These are phyloP conservation scores for Chloroclystis v-ata DNA, from an alignment of 2,888 invertebrate genomes.

Conservation along the genomic window DNA sequence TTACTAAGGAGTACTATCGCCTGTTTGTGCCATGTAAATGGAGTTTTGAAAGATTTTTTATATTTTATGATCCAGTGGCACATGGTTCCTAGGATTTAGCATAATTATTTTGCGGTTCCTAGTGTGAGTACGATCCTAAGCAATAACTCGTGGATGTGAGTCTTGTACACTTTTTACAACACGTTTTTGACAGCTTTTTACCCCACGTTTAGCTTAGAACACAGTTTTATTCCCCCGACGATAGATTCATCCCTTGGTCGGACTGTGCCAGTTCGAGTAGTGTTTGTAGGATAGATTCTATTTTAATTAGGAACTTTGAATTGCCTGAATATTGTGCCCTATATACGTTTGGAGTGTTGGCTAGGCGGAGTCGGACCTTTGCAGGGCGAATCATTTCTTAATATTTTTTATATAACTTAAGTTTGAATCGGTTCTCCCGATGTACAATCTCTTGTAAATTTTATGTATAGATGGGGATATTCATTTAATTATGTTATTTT, in stretches of 20 bases:
- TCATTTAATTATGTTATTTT: conserved; percentile 77
- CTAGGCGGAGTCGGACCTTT: conserved; percentile 34
- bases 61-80: neutral
- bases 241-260: conserved; percentile 13
- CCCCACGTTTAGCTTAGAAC: conserved; percentile 36
- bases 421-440: conserved; percentile 55
- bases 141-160: conserved; percentile 74
- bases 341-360: conserved; percentile 35
- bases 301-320: conserved; percentile 22
- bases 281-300: conserved; percentile 16
- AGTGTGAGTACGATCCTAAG: conserved; percentile 52
- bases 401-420: conserved; percentile 46
- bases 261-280: conserved; percentile 13
- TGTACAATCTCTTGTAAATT: conserved; percentile 74
- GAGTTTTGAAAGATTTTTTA: too few relatives aligned
- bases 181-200: conserved; percentile 37
- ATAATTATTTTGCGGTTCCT: conserved; percentile 51
- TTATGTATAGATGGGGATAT: conserved; percentile 75
- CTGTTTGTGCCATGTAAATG: too few relatives aligned
- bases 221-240: conserved; percentile 18
- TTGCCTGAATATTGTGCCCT: conserved; percentile 34
- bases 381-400: conserved; percentile 31
- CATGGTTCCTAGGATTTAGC: conserved; percentile 8
- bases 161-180: conserved; percentile 44
- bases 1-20: too few relatives aligned